Base-by-base conservation (phyloP, 1,140 invertebrate genomes). In the Drosophila lacteicornis region DNA sequence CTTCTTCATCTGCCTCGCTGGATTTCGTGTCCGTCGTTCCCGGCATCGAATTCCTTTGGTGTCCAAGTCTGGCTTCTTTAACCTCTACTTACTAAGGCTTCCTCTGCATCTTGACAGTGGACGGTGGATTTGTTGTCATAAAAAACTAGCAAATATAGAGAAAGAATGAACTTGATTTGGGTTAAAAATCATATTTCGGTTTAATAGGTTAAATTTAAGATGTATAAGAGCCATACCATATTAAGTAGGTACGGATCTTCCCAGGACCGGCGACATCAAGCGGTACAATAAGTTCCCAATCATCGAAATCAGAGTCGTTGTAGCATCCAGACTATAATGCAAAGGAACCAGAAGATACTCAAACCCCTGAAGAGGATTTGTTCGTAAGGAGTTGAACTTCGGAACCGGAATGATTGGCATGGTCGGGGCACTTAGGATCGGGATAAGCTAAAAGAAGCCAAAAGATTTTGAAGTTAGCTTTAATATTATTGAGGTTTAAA, bases 1-100 rank as follows among this genome's bases (percentile, higher is more conserved):
- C 73, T 76, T 77, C 62, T 76, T 77, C 75, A 67, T 75, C 45
- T 66, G 61, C 61, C 27, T 65, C 15, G 27, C 61, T 58, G 25
- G 51, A 58, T 62, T 40, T 42, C 56, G 42, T 56, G 66, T 60
- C 47, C 55, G 40, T 61, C 68, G 40, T 40, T 50, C 67, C 36
- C 47, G 51, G 33, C 57, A 19, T 43, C 70, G 51, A 62, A 75
- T 73, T 73, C 69, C 69, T 73, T 50, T 50, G 69, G 50, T 42
- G 51, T 58, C 71, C 69, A 71, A 15, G 71, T 73, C 67, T 73
- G 67, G 55, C 69, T 71, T 73, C 67, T 43, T 63, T 40, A 56
- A 53, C 70, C 73, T 75, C 58, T 65, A 13, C 59, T 55, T 74
- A 22, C 46, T 59, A 67, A 59, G 74, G 71, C 53, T 67, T 76